These are phyloP conservation scores for Caenorhabditis drosophilae DNA, from an alignment of 2,888 invertebrate genomes.

Conservation along the genomic window DNA sequence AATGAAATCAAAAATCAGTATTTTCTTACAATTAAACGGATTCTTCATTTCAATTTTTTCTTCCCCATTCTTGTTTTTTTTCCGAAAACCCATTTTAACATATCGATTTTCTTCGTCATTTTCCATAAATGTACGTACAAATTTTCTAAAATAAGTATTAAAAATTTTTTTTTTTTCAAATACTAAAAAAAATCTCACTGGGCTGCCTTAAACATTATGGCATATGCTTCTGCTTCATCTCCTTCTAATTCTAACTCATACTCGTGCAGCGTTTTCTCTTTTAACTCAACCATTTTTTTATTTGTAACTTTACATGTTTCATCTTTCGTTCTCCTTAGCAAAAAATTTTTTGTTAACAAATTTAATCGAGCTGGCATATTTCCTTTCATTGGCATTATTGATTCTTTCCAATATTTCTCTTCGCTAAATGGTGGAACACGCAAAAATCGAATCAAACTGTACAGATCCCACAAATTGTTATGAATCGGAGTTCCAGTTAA, in stretches of 20 bases:
- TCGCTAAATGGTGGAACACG: constrained; percentile 88
- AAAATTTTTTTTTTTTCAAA: neutral
- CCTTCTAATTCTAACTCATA: constrained; percentile 66
- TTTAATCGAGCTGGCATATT: constrained; percentile 76
- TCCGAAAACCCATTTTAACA: constrained; percentile 16
- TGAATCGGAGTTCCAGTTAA: constrained; percentile 91
- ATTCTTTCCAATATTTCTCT: constrained; percentile 85
- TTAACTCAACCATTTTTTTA: constrained; percentile 68
- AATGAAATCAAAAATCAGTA: neutral
- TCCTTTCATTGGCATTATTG: constrained; percentile 76
- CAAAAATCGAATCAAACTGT: constrained; percentile 77
- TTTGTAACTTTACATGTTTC: constrained; percentile 73
- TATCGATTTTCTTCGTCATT: constrained; percentile 18
- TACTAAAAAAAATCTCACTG: constrained; percentile 37
- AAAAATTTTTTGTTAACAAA: constrained; percentile 82
- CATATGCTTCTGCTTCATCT: constrained; percentile 68
- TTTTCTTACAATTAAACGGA: constrained; percentile 46
- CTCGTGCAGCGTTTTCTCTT: constrained; percentile 59
- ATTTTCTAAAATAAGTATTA: constrained; percentile 57
- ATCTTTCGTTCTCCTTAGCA: constrained; percentile 86
- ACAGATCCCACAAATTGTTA: constrained; percentile 82
- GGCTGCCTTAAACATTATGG: constrained; percentile 60
- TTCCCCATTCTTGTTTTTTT: constrained; percentile 15
- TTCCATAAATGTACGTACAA: constrained; percentile 57
- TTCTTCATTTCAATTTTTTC: constrained; percentile 40